These are phyloP conservation scores for Carassius auratus DNA, from an alignment of 2,113 vertebrate genomes.

Conservation along the genomic window DNA sequence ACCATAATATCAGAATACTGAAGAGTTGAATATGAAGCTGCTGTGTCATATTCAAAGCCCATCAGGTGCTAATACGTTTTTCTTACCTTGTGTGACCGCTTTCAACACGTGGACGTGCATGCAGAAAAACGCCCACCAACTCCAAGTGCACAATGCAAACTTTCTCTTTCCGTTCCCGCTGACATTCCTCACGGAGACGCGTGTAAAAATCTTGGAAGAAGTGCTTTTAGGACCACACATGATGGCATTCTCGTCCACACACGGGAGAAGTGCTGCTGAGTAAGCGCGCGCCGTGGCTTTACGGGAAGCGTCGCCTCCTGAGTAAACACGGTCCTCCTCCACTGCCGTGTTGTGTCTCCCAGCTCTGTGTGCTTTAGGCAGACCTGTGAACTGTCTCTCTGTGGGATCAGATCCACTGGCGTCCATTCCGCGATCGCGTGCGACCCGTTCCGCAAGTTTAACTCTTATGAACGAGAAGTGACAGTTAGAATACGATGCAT, in stretches of 20 bases:
- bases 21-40: not conserved
- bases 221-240: not conserved
- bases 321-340: constrained; percentile 27
- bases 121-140: constrained; percentile 82
- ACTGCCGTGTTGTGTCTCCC: not conserved
- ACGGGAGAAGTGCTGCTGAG: not conserved
- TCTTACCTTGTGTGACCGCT: constrained; percentile 84
- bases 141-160: constrained; percentile 77
- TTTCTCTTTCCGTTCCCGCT: constrained; percentile 71
- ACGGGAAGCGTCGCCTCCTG: constrained; percentile 9
- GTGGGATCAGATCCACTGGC: not conserved
- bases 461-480: not conserved
- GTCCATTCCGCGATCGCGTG: not conserved
- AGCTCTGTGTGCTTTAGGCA: not conserved
- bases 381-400: not conserved
- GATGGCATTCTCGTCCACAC: not conserved
- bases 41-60: not conserved
- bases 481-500: not conserved
- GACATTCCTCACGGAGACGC: not conserved
- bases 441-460: constrained; percentile 10
- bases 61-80: not conserved
- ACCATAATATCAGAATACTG: not conserved
- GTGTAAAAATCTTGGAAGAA: constrained; percentile 8
- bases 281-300: not conserved
- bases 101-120: constrained; percentile 83